These are phyloP conservation scores for Drosophila ananassae DNA, from an alignment of 1,140 invertebrate genomes.

Conservation along the genomic window DNA sequence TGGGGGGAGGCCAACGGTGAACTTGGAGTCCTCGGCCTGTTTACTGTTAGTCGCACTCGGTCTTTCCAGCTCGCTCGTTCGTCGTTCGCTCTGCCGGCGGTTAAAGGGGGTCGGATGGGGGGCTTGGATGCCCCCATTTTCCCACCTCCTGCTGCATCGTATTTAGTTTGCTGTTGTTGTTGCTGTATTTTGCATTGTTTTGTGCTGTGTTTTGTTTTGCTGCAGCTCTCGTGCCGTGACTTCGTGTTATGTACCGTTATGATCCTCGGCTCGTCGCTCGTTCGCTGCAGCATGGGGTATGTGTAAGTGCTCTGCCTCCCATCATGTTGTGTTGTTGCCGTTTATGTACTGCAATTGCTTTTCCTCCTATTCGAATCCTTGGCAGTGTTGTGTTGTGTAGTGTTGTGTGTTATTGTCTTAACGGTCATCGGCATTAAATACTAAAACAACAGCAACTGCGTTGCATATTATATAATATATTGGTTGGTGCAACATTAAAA, in stretches of 20 bases:
- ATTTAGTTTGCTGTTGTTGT: constrained; percentile 71
- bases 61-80: constrained; percentile 80
- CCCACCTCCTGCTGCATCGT: constrained; percentile 59
- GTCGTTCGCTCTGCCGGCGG: constrained; percentile 68
- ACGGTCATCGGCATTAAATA: constrained; percentile 22
- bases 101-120: constrained; percentile 34
- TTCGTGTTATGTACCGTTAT: constrained; percentile 78
- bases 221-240: constrained; percentile 77
- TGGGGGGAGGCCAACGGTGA: constrained; percentile 1
- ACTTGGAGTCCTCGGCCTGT: constrained; percentile 60
- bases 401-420: constrained; percentile 42
- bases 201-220: constrained; percentile 83
- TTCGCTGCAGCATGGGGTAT: constrained; percentile 47
- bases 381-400: constrained; percentile 54
- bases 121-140: constrained; percentile 2
- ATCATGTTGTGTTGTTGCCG: constrained; percentile 58
- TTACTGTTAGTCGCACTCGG: constrained; percentile 76
- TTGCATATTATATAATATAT: background rate
- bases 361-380: constrained; percentile 38
- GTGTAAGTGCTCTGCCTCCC: constrained; percentile 39
- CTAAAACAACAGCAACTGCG: background rate
- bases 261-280: constrained; percentile 75
- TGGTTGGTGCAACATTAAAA: no score
- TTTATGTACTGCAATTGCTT: constrained; percentile 47
- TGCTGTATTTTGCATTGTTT: constrained; percentile 80